Evolutionary conservation across 1,140 invertebrate species (phyloP), one percentile per base, ranked within the genome.

Genomic region (Tetraneura akinire): DNA sequence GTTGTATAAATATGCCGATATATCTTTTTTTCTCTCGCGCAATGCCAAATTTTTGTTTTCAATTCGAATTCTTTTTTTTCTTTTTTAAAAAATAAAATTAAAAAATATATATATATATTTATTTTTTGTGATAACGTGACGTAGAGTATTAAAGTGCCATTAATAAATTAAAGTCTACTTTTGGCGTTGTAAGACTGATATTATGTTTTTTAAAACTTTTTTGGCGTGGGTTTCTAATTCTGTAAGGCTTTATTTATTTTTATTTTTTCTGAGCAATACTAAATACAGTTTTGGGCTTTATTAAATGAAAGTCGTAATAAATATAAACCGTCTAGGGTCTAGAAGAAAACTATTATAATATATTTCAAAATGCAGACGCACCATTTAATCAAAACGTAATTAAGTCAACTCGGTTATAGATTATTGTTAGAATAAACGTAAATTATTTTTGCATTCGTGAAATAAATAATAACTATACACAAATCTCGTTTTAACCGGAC

Each of bases 171-270:
- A 51, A 51, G 3, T 51, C 16, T 21, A 51, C 26, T 14, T 51
- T 51, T 29, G 45, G 47, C 45, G 6, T 29, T 49, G 51, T 71
- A 49, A 71, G 68, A n/a, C 16, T n/a, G 45, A 71, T 51, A n/a
- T n/a, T n/a, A 71, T 51, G 68, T 71, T 71, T 51, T 68, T 53
- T 10, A 29, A 51, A 71, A 51, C 23, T 71, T 71, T 71, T 71
- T 71, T 71, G 68, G 68, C 68, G 49, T 18, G 4, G 16, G 45
- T 71, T 71, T 71, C 26, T 23, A 51, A 49, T 51, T 71, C 16
- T 8, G 14, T 11, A 16, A 18, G 18, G 45, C 68, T 71, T 32
- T 71, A 51, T 71, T 3, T 32, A 29, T 51, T 71, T 71, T 32
- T 71, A 51, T 71, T 3, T 32, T 51, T 51, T 71, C 51, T 18